Conservation (phyloP, 2,797 vertebrate genomes). For the Masticophis lateralis region DNA sequence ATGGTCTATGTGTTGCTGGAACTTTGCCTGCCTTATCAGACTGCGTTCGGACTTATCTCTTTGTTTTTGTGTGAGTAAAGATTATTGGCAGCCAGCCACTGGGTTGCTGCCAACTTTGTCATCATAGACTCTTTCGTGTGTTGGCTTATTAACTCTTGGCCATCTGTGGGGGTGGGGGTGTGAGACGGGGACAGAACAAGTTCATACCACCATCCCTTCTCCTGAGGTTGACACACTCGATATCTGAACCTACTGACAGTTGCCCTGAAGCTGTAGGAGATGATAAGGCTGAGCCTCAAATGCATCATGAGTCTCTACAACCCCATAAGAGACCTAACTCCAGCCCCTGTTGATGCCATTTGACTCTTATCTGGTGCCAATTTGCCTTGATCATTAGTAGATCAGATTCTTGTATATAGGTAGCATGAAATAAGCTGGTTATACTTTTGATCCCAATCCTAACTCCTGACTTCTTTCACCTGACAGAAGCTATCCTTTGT, state of each 20-base stretch:
- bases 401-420: background rate
- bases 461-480: background rate
- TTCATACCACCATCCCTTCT: background rate
- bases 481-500: background rate
- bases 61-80: too few species aligned
- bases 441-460: background rate
- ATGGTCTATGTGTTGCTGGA: too few species aligned
- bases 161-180: too few species aligned
- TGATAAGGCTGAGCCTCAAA: background rate
- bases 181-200: too few species aligned
- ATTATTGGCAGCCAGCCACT: too few species aligned
- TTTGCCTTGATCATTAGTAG: background rate
- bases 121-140: too few species aligned
- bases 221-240: background rate
- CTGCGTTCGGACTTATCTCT: too few species aligned
- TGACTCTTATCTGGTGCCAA: background rate
- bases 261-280: background rate
- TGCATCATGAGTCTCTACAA: background rate
- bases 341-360: background rate
- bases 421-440: background rate
- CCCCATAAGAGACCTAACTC: background rate
- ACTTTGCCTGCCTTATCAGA: too few species aligned
- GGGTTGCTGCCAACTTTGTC: too few species aligned
- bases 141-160: too few species aligned
- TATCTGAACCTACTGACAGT: background rate